A percentile compares a stretch with the other conserved stretches of the same genome.
phyloP scores from a whole-genome alignment of 2,797 vertebrate genomes.

The Urophycis tenuis region DNA sequence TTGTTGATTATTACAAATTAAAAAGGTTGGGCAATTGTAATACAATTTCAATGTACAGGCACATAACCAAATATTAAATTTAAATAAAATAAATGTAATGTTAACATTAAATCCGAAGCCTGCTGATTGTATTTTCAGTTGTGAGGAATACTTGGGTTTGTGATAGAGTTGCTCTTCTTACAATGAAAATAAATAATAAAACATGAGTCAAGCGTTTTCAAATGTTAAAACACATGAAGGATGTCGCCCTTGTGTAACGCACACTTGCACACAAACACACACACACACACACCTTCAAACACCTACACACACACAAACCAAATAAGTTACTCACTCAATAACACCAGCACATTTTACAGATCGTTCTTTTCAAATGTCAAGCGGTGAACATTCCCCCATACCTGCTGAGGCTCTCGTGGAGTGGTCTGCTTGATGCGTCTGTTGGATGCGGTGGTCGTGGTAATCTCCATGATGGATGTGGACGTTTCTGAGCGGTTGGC shows the following conservation, averaged over 20 bases:
- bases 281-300: not conserved
- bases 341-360: not conserved
- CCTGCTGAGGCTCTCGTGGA: slow-evolving; percentile 85
- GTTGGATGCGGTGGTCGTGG: slow-evolving; percentile 84
- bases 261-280: not conserved
- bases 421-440: slow-evolving; percentile 86
- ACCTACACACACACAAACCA: not conserved
- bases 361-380: not conserved
- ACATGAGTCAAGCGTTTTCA: not conserved
- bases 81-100: not conserved
- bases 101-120: not conserved
- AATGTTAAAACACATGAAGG: not conserved
- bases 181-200: not conserved
- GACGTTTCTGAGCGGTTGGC: slow-evolving; percentile 94
- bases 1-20: not conserved
- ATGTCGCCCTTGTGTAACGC: not conserved
- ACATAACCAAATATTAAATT: not conserved
- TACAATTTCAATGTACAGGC: not conserved
- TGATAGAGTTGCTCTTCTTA: not conserved
- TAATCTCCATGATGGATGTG: slow-evolving; percentile 94
- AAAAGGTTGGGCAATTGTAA: not conserved
- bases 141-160: not conserved
- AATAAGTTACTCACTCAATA: not conserved
- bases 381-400: slow-evolving; percentile 54
- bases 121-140: not conserved